A percentile compares a stretch with the other conserved stretches of the same genome.
phyloP scores from a whole-genome alignment of 2,888 invertebrate genomes.

The Gasteruption jaculator region DNA sequence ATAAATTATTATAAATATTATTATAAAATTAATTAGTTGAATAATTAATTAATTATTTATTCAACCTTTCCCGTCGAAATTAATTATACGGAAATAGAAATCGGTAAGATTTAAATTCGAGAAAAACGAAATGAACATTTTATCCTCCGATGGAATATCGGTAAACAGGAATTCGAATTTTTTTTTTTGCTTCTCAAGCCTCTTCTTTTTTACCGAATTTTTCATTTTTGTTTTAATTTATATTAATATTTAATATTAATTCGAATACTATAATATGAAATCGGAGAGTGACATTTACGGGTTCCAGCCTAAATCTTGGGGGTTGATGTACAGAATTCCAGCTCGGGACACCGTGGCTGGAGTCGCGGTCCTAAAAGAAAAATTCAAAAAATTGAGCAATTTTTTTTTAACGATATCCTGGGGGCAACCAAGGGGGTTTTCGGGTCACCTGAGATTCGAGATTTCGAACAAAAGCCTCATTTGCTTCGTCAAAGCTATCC shows the following conservation, averaged over 20 bases:
- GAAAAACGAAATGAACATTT: too few relatives aligned
- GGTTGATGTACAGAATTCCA: constrained; percentile 91
- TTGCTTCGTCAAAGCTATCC: constrained; percentile 81
- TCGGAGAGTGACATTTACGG: constrained; percentile 64
- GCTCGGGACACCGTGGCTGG: constrained; percentile 94
- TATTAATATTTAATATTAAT: too few relatives aligned
- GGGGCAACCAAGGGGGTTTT: constrained; percentile 9
- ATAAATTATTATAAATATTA: not conserved
- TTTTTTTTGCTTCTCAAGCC: too few relatives aligned
- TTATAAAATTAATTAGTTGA: not conserved
- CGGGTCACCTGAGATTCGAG: constrained; percentile 61
- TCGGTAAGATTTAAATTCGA: too few relatives aligned
- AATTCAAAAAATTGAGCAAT: not conserved
- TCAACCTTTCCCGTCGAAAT: too few relatives aligned
- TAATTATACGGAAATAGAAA: too few relatives aligned
- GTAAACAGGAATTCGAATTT: too few relatives aligned
- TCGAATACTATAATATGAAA: too few relatives aligned
- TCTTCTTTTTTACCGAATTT: too few relatives aligned
- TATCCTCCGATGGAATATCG: too few relatives aligned
- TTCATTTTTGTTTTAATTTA: too few relatives aligned
- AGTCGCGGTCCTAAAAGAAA: constrained; percentile 71
- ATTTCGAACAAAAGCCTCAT: constrained; percentile 96
- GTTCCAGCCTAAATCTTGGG: constrained; percentile 91
- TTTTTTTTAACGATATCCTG: constrained; percentile 8
- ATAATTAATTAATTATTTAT: too few relatives aligned